Evolutionary conservation across 1,140 invertebrate genomes (phyloP), one percentile per base, ranked within the genome.

Genomic region (Riptortus pedestris): DNA sequence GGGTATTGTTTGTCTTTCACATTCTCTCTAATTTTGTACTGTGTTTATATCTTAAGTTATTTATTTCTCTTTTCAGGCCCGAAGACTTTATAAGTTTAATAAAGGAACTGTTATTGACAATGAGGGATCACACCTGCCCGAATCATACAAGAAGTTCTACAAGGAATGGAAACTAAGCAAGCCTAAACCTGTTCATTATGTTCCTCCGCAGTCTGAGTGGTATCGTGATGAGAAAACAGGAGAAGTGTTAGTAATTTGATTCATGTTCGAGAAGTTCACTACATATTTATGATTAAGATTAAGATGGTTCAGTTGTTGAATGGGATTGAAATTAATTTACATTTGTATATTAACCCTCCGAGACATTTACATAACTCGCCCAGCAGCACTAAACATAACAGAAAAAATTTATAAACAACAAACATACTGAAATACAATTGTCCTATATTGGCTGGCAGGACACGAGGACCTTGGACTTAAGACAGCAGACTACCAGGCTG

Each of bases 141-240:
- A 85, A 68, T 88, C 86, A 29, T 97, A 94, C 72, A 88, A 86
- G 72, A 89, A 91, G 72, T 91, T 93, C 75, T 93, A 87, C 79
- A 80, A 75, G 66, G 90, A 95, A 78, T 93, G 91, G 84, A 87
- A 90, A 73, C 65, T 82, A 0, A 76, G 81, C 27, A 76, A 81
- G 69, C 86, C 88, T 26, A 77, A 78, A 29, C 86, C 93, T 38
- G 91, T 97, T 24, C 91, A 97, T 77, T 96, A 88, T 74, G 81
- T 87, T 65, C 84, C 87, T 45, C 82, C 86, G 71, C 77, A 82
- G 68, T 84, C 81, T 24, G 83, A 83, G 73, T 96, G 84, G 79
- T 80, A 80, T 65, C 79, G 83, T 59, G 80, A 92, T 77, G 81
- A 85, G 69, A 69, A 83, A 22, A 86, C 83, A 64, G 84, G 85